A percentile compares a stretch with the other conserved stretches of the same genome.
Evolutionary conservation across 2,113 vertebrate species (phyloP).

Genomic region (Grammomys dolichurus): DNA sequence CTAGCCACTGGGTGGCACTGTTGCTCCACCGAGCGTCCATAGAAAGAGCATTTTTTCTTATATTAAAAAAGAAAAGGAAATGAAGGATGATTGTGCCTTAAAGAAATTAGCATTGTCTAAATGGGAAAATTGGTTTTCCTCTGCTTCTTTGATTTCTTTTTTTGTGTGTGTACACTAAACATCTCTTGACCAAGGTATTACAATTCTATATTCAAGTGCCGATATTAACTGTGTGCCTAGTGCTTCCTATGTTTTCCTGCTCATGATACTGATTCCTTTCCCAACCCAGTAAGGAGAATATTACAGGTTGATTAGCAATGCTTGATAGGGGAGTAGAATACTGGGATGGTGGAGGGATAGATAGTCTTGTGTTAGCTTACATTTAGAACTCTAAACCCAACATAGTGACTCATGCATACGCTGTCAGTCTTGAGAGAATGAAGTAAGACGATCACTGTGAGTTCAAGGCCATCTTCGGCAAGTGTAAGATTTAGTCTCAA

Average conservation of each 20-base stretch:
- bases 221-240: not conserved
- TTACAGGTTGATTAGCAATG: not conserved
- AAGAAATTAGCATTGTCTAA: constrained; percentile 73
- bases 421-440: no score
- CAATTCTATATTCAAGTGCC: constrained; percentile 34
- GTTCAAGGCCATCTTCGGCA: not conserved
- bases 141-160: constrained; percentile 49
- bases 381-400: not conserved
- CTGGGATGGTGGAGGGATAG: not conserved
- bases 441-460: not conserved
- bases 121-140: constrained; percentile 61
- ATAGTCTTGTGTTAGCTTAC: not conserved
- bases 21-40: constrained; percentile 81
- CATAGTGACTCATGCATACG: no score
- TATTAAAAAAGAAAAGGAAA: constrained; percentile 62
- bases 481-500: not conserved
- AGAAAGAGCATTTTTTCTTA: not conserved
- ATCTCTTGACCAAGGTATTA: constrained; percentile 35
- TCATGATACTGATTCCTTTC: constrained; percentile 19
- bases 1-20: constrained; percentile 87
- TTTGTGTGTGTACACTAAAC: not conserved
- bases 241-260: not conserved
- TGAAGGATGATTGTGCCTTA: constrained; percentile 61
- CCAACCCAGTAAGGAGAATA: not conserved
- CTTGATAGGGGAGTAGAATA: not conserved